Base-by-base conservation (phyloP, 2,797 vertebrate species). In the Myotis findleyi region DNA sequence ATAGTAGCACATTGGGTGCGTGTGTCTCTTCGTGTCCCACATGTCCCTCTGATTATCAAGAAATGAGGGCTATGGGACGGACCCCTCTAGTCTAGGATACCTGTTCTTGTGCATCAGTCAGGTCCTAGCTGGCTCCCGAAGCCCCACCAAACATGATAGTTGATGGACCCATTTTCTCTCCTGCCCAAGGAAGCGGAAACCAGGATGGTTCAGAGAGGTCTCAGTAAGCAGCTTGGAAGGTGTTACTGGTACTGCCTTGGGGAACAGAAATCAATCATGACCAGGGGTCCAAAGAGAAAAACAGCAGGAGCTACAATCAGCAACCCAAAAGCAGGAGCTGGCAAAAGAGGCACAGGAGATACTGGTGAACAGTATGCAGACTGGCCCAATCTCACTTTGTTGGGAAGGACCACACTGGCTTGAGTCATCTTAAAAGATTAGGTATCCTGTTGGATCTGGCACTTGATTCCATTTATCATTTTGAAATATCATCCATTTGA, bases 391-490 rank as follows among this genome's bases (percentile, higher is more conserved):
- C 41, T 41, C 17, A 30, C 59, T 86, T 53, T 86, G 25, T 7
- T 38, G 38, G 53, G n/a, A 21, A 64, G n/a, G 91, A 41, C 86
- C 71, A 36, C 16, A 41, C 4, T 30, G 41, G 64, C 4, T n/a
- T 76, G 55, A 93, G 47, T 51, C 49, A 66, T 66, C 85, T 88
- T 82, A 11, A 82, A 95, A 81, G 21, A 71, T 75, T 33, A 81
- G 5, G 59, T 38, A 51, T 55, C 44, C 41, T 44, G 41, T 17
- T n/a, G 59, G 25, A 49, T 71, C 30, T 57, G 25, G n/a, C 36
- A 62, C 51, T 95, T 66, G 47, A 59, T 59, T 38, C 10, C 14
- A 5, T 14, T 72, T 30, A n/a, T 21, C 10, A 44, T 27, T 77
- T 47, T 87, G 76, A 80, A 77, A 94, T 75, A 2, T n/a, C 20